Base-by-base conservation (phyloP, 2,113 vertebrate genomes). In the Otocyon megalotis region DNA sequence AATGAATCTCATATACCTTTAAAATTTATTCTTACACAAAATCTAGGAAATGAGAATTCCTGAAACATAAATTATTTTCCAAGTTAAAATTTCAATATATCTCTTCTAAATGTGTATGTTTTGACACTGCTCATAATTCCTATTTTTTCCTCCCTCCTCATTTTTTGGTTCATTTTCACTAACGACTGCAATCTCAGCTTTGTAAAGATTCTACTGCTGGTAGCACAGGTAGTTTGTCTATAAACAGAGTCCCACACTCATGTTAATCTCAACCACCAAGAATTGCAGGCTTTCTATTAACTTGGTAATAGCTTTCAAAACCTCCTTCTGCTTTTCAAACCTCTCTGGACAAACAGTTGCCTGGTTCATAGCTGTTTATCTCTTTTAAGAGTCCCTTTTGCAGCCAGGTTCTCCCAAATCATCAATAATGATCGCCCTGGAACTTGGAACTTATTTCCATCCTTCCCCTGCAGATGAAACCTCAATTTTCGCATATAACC, bases 51-150 rank as follows among this genome's bases (percentile, higher is more conserved):
- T 19, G 48, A n/a, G 43, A 92, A 96, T 62, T 37, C 28, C 8
- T 90, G 69, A 94, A 81, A 60, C 28, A 43, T 58, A 96, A 60
- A 37, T 79, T 54, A 67, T 26, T 91, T 95, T 97, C 94, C 81
- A 65, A 80, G 5, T 60, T 86, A 88, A 95, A 56, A 77, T 83
- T 77, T 91, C 83, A 84, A 13, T 43, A 11, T 16, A 24, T 20
- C 1, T 16, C 48, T 94, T 28, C 58, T 94, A 88, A 43, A 86
- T 19, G 16, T 67, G 24, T 72, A 72, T 37, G 12, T 43, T 35
- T 81, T 63, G 77, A 24, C 2, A 20, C 6, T 5, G 48, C 3
- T 63, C 37, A 35, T 56, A 89, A 79, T 30, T 79, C 60, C 28
- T 28, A 28, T 43, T 54, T 87, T 88, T 48, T 50, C 62, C 30